A percentile compares a stretch with the other conserved stretches of the same genome.
Evolutionary conservation across 2,888 invertebrate genomes (phyloP).

Genomic region (Eristalis tenax): DNA sequence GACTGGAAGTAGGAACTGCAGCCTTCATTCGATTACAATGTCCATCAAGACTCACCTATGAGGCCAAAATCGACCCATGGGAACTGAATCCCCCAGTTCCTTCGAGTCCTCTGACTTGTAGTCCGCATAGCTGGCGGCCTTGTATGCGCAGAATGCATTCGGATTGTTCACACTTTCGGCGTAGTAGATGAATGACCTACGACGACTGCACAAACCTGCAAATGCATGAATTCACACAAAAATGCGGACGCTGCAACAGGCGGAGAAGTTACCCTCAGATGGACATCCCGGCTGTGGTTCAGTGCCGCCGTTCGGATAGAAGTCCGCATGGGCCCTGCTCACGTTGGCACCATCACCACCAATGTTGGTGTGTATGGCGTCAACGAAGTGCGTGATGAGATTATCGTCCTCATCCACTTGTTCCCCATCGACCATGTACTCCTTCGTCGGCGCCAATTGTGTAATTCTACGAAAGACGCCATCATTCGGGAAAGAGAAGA

Average conservation of each 20-base stretch:
- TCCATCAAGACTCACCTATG: background rate
- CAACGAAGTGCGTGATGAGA: background rate
- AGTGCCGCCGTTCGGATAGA: background rate
- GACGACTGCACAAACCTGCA: slow-evolving; percentile 10
- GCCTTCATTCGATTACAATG: background rate
- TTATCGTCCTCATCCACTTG: background rate
- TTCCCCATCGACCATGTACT: background rate
- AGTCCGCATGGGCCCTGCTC: background rate
- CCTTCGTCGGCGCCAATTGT: background rate
- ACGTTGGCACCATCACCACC: background rate
- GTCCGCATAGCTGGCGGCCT: background rate
- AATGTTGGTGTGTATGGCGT: background rate
- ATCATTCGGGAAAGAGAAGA: background rate
- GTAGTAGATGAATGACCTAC: background rate
- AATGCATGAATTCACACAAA: background rate
- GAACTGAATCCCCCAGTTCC: background rate
- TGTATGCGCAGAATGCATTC: background rate
- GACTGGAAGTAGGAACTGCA: background rate
- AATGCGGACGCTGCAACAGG: background rate
- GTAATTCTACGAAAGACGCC: background rate
- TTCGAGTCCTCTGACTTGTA: background rate
- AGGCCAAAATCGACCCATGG: background rate
- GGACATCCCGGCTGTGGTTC: background rate
- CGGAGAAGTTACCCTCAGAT: background rate
- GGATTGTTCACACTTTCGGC: slow-evolving; percentile 5